Evolutionary conservation across 1,140 invertebrate species (phyloP), one percentile per base, ranked within the genome.

Genomic region (Coenobita brevimanus): DNA sequence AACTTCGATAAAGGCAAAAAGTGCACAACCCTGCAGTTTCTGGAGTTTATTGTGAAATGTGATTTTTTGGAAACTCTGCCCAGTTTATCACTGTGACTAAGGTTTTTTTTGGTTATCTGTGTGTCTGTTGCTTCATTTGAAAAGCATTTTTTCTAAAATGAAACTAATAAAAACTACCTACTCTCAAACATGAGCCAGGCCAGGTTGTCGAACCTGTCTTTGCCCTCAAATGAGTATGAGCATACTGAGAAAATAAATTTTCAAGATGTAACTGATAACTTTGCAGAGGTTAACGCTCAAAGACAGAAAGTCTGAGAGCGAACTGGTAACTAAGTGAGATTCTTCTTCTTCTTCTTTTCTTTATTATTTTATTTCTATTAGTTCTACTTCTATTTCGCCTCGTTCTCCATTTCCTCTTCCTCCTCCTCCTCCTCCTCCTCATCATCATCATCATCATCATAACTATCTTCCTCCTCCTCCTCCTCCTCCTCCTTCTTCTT

Each of bases 11-110:
- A 67, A 67, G 62, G 6, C 6, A 67, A 67, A 10, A 67, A 6
- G 8, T 67, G n/a, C 4, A 67, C 62, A 67, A 67, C n/a, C 62
- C n/a, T 67, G 30, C 62, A 67, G 62, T 67, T 67, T n/a, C 30
- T 67, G 6, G n/a, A 67, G 62, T 67, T 67, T 33, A 67, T 67
- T 67, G 62, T 67, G 6, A 67, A 67, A 67, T 67, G 62, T 6
- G 62, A 33, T 24, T 67, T 6, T 6, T 6, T 6, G n/a, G 62
- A 67, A 67, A 10, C 62, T n/a, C n/a, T 67, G 62, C 62, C 62
- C 6, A 67, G n/a, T 24, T 24, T 67, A 67, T 67, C 62, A 24
- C n/a, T 67, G 62, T 67, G 62, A 6, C 21, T 67, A 24, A 67
- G n/a, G n/a, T n/a, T n/a, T n/a, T 24, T 33, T 24, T 67, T 67